Evolutionary conservation across 2,797 vertebrate species (phyloP).

Genomic region (Lycodopsis pacificus): DNA sequence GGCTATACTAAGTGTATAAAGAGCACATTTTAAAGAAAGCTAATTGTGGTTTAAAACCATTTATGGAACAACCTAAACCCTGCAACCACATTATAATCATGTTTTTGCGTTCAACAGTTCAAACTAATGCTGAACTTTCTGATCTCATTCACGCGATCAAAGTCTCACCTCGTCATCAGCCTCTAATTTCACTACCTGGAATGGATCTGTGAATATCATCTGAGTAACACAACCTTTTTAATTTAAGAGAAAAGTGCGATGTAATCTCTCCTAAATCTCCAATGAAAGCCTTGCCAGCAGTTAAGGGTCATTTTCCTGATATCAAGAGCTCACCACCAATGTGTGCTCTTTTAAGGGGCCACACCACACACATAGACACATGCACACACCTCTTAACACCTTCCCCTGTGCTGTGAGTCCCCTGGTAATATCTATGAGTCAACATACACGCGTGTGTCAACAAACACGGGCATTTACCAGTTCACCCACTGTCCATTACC

Average conservation of each 20-base stretch:
- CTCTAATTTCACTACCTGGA: slow-evolving; percentile 30
- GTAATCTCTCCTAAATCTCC: slow-evolving; percentile 25
- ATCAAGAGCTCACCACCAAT: slow-evolving; percentile 38
- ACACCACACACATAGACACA: slow-evolving; percentile 38
- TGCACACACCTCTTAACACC: slow-evolving; percentile 23
- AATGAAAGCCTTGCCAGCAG: slow-evolving; percentile 9
- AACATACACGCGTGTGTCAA: slow-evolving; percentile 56
- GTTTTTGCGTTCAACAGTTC: not conserved
- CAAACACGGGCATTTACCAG: slow-evolving; percentile 49
- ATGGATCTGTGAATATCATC: slow-evolving; percentile 26
- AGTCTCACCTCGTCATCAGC: not conserved
- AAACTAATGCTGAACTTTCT: not conserved
- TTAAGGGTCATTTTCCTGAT: slow-evolving; percentile 36
- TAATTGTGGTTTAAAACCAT: slow-evolving; percentile 20
- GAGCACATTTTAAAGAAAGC: slow-evolving; percentile 44
- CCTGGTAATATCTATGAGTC: slow-evolving; percentile 35
- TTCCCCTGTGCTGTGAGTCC: slow-evolving; percentile 39
- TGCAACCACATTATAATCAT: not conserved
- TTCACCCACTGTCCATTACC: slow-evolving; percentile 18
- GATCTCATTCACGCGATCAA: slow-evolving; percentile 4
- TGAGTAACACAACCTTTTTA: not conserved
- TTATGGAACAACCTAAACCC: slow-evolving; percentile 16
- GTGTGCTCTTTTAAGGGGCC: slow-evolving; percentile 34
- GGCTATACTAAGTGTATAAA: not conserved
- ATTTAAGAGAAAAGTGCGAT: slow-evolving; percentile 13